Conservation (phyloP, 2,888 invertebrate species). For the Epinotia nisella region DNA sequence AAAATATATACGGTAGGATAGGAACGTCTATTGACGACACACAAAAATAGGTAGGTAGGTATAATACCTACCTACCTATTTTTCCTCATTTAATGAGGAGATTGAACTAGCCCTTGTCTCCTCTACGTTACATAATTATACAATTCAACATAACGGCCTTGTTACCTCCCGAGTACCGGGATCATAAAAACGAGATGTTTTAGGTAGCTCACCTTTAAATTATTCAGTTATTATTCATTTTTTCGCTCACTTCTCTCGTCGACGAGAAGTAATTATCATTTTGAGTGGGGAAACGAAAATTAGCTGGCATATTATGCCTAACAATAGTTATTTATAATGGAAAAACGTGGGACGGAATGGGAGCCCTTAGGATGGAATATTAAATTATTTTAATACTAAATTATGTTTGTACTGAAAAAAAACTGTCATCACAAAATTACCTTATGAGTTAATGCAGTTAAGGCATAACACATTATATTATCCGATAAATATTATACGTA, state of each 20-base stretch:
- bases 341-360: slow-evolving; percentile 28
- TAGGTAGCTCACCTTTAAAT: slow-evolving; percentile 44
- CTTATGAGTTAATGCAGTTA: too few species aligned
- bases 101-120: slow-evolving; percentile 35
- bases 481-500: neutral
- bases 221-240: slow-evolving; percentile 49
- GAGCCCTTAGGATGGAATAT: slow-evolving; percentile 24
- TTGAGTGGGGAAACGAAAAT: slow-evolving; percentile 49
- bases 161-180: slow-evolving; percentile 54
- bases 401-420: slow-evolving; percentile 11
- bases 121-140: slow-evolving; percentile 60
- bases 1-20: too few species aligned
- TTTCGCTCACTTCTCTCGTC: slow-evolving; percentile 49
- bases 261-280: slow-evolving; percentile 52
- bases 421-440: neutral
- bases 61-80: too few species aligned
- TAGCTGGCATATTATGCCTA: slow-evolving; percentile 47
- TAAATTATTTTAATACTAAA: slow-evolving; percentile 25
- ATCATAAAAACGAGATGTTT: slow-evolving; percentile 53
- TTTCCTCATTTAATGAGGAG: too few species aligned
- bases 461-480: neutral
- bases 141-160: slow-evolving; percentile 58
- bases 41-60: too few species aligned
- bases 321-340: slow-evolving; percentile 39
- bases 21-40: too few species aligned